Percentiles rank a stretch among this genome's conserved stretches.
Evolutionary conservation across 1,140 invertebrate genomes (phyloP).

Genomic region (Rhopalosiphum padi): DNA sequence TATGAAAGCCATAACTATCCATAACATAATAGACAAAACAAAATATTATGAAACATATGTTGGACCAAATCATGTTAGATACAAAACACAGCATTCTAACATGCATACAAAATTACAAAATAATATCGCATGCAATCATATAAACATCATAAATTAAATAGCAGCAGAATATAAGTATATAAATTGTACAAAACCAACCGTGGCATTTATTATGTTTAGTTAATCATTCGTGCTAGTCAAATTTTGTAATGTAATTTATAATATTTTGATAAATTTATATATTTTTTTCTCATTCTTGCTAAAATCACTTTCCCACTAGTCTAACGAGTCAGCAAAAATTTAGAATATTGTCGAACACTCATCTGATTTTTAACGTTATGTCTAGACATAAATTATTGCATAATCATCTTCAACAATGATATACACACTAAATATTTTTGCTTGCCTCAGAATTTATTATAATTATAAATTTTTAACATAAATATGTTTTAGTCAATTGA

Average conservation of each 20-base stretch:
- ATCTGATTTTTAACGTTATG: background rate
- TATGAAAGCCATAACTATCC: background rate
- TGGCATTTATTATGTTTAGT: background rate
- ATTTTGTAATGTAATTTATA: conserved; percentile 1
- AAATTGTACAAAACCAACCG: background rate
- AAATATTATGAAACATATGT: background rate
- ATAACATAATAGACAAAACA: background rate
- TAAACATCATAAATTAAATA: background rate
- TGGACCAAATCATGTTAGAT: background rate
- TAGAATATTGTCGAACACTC: background rate
- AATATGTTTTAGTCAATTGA: background rate
- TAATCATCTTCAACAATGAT: background rate
- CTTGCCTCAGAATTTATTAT: background rate
- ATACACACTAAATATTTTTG: background rate
- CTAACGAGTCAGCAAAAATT: background rate
- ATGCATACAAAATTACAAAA: background rate
- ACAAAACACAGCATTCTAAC: background rate
- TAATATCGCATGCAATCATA: background rate
- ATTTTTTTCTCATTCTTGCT: background rate
- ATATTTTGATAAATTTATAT: background rate
- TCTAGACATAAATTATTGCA: conserved; percentile 17
- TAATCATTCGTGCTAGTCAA: background rate
- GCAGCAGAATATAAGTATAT: background rate
- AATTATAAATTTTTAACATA: background rate
- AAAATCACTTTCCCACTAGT: background rate